A percentile compares a stretch with the other conserved stretches of the same genome.
These are phyloP conservation scores for Elysia crispata DNA, from an alignment of 2,888 invertebrate genomes.

Conservation along the genomic window DNA sequence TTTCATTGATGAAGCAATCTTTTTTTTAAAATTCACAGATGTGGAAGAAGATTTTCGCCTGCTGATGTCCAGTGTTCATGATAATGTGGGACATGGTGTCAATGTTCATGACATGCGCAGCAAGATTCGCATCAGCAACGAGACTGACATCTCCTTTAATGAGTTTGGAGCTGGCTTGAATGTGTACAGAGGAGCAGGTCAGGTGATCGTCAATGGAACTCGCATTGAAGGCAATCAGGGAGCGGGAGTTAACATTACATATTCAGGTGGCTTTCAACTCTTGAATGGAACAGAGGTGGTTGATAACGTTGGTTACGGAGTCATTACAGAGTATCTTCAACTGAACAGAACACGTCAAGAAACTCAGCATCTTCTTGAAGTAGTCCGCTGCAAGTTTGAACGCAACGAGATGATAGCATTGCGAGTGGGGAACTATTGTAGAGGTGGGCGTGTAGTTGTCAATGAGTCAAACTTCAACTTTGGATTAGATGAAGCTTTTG, in stretches of 20 bases:
- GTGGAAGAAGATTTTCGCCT: constrained; percentile 80
- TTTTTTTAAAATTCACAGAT: constrained; percentile 41
- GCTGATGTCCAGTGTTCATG: constrained; percentile 88
- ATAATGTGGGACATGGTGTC: constrained; percentile 96
- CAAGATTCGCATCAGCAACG: constrained; percentile 87
- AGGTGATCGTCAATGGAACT: constrained; percentile 92
- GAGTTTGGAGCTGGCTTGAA: constrained; percentile 91
- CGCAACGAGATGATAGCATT: constrained; percentile 93
- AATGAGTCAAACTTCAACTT: constrained; percentile 94
- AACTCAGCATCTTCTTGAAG: constrained; percentile 65
- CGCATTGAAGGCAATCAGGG: constrained; percentile 88
- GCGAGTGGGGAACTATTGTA: constrained; percentile 93
- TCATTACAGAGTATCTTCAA: constrained; percentile 70
- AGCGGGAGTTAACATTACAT: constrained; percentile 93
- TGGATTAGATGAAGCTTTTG: constrained; percentile 87
- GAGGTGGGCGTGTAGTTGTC: constrained; percentile 81
- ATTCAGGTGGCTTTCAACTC: constrained; percentile 94
- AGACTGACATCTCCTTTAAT: constrained; percentile 89
- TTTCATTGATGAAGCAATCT: not conserved
- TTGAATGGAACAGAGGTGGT: constrained; percentile 91
- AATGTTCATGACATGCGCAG: constrained; percentile 94
- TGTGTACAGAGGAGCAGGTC: constrained; percentile 92
- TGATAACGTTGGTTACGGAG: constrained; percentile 88
- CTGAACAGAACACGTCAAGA: constrained; percentile 72
- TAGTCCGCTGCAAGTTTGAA: constrained; percentile 91